A percentile compares a stretch with the other conserved stretches of the same genome.
Conservation (phyloP, 53 echinoderm and acorn worm genomes). For the Astropecten irregularis region DNA sequence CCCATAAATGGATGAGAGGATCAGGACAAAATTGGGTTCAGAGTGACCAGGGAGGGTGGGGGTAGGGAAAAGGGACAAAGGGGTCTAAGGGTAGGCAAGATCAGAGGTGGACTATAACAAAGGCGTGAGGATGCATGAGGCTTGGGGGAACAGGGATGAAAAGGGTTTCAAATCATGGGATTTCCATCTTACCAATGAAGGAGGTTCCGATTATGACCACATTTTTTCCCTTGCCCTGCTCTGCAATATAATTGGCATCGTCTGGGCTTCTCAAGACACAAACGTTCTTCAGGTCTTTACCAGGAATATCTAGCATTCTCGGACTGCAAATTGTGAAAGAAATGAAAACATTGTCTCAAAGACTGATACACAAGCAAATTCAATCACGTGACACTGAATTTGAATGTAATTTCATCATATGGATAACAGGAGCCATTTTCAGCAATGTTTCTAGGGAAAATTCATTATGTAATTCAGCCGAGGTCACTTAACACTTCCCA, state of each 20-base stretch:
- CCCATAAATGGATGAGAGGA: too few species aligned
- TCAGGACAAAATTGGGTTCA: too few species aligned
- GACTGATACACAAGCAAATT: not conserved
- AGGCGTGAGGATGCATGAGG: too few species aligned
- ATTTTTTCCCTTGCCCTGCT: slow-evolving; percentile 77
- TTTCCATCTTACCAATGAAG: slow-evolving; percentile 82
- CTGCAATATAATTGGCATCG: slow-evolving; percentile 89
- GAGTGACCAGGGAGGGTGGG: too few species aligned
- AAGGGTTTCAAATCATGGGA: too few species aligned
- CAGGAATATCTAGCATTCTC: slow-evolving; percentile 71
- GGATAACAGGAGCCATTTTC: too few species aligned
- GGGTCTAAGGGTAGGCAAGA: too few species aligned
- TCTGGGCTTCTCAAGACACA: slow-evolving; percentile 88
- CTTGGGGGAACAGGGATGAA: too few species aligned
- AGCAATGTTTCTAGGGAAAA: not conserved
- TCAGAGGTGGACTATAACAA: too few species aligned
- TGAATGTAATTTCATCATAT: not conserved
- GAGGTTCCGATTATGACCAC: slow-evolving; percentile 94
- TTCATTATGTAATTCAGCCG: too few species aligned
- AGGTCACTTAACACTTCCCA: too few species aligned
- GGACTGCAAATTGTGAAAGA: slow-evolving; percentile 83
- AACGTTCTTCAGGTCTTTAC: slow-evolving; percentile 80
- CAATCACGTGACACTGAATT: not conserved
- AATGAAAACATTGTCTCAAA: not conserved
- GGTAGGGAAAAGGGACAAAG: too few species aligned